Evolutionary conservation across 2,113 vertebrate genomes (phyloP).

Genomic region (Spheniscus mendiculus): DNA sequence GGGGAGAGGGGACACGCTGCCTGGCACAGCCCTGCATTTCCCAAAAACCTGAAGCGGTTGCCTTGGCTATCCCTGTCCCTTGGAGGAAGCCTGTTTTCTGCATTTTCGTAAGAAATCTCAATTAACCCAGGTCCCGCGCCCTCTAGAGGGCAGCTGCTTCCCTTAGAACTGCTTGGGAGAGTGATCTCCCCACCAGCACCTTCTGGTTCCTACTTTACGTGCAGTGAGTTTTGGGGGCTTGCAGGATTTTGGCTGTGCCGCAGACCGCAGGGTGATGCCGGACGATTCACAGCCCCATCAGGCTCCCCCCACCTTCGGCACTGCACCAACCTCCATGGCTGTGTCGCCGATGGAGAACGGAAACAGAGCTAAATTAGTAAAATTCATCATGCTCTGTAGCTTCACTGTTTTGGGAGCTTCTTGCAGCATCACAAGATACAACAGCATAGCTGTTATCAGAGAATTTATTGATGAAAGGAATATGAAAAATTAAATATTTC

Average conservation of each 20-base stretch:
- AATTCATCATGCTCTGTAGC: not conserved
- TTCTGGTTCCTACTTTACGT: not conserved
- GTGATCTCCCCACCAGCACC: not conserved
- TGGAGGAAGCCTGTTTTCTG: not conserved
- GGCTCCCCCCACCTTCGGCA: not conserved
- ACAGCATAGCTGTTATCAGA: not conserved
- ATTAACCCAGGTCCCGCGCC: not conserved
- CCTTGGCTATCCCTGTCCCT: not conserved
- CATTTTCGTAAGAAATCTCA: not conserved
- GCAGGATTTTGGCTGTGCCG: not conserved
- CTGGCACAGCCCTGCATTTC: not conserved
- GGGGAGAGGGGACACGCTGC: not conserved
- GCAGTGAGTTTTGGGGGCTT: not conserved
- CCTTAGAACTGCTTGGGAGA: not conserved
- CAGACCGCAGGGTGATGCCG: accelerated
- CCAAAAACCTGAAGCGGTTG: accelerated
- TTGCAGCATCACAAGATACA: not conserved
- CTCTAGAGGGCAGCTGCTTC: constrained; percentile 35
- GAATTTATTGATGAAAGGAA: not conserved
- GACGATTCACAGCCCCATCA: accelerated
- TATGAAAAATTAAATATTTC: not conserved
- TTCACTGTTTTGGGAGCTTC: not conserved
- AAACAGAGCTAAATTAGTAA: not conserved
- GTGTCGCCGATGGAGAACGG: accelerated
- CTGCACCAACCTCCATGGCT: accelerated